Conservation (phyloP, 2,113 vertebrate species). For the Symphodus melops region DNA sequence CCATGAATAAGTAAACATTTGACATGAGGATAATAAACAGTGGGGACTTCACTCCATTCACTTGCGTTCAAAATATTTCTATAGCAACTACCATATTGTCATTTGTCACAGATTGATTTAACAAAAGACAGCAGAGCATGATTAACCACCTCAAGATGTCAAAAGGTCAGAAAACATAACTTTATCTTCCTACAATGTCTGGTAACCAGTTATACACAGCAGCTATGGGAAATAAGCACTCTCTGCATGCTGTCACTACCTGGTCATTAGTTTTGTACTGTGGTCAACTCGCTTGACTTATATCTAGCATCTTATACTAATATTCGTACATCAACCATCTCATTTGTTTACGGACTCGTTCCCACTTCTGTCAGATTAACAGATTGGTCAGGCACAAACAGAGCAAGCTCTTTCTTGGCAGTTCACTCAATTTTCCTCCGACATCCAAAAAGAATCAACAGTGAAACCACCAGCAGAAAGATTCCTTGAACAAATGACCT, state of each 20-base stretch:
- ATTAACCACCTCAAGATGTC: slow-evolving; percentile 19
- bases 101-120: slow-evolving; percentile 44
- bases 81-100: slow-evolving; percentile 37
- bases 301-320: too few relatives aligned
- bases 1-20: slow-evolving; percentile 48
- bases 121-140: slow-evolving; percentile 37
- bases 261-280: neutral
- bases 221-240: neutral
- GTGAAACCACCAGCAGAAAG: slow-evolving; percentile 36
- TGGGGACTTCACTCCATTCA: slow-evolving; percentile 36
- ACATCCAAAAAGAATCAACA: slow-evolving; percentile 39
- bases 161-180: slow-evolving; percentile 25
- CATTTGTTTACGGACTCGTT: slow-evolving; percentile 1
- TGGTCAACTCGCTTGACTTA: neutral
- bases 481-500: slow-evolving; percentile 40
- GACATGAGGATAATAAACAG: slow-evolving; percentile 46
- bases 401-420: neutral
- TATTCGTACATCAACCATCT: neutral
- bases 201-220: neutral
- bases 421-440: slow-evolving; percentile 12
- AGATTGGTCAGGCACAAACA: neutral
- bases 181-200: slow-evolving; percentile 6
- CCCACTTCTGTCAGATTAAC: slow-evolving; percentile 14
- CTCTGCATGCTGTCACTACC: neutral
- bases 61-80: slow-evolving; percentile 40